phyloP scores from a whole-genome alignment of 2,888 invertebrate species.

The Priocnemis perturbator region DNA sequence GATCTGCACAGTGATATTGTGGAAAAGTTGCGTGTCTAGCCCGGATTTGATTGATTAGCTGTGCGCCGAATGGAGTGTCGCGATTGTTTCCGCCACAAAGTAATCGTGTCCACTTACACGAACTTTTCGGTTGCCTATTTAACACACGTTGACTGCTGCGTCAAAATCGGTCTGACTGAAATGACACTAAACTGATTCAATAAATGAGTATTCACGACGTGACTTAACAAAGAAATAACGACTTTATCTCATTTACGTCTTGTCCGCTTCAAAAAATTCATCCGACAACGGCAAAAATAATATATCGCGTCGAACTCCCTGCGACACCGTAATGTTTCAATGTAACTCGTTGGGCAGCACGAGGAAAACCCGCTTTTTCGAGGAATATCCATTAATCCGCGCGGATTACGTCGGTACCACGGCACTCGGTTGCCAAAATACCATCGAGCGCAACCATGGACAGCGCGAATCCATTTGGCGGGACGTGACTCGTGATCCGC shows the following conservation, averaged over 20 bases:
- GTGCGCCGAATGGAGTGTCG: constrained; percentile 51
- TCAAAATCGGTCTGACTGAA: too few relatives aligned
- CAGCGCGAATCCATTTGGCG: constrained; percentile 26
- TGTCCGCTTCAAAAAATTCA: too few relatives aligned
- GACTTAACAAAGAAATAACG: too few relatives aligned
- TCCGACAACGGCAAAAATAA: too few relatives aligned
- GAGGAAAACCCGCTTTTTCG: constrained; percentile 1
- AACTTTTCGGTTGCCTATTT: background rate
- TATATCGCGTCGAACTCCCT: too few relatives aligned
- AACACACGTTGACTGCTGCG: too few relatives aligned
- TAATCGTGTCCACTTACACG: constrained; percentile 26
- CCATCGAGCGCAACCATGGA: constrained; percentile 27
- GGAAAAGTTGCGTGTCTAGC: constrained; percentile 58
- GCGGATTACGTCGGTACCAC: constrained; percentile 27
- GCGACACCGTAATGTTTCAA: too few relatives aligned
- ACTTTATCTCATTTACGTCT: too few relatives aligned
- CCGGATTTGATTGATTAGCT: constrained; percentile 69
- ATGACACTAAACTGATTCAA: too few relatives aligned
- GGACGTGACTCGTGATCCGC: constrained; percentile 42
- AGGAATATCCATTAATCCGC: constrained; percentile 34
- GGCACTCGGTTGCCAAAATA: constrained; percentile 16
- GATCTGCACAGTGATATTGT: constrained; percentile 55
- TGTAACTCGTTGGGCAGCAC: too few relatives aligned
- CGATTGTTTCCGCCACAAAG: constrained; percentile 51
- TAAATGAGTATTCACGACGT: background rate